phyloP scores from a whole-genome alignment of 2,888 invertebrate genomes.

The Sminthurinus aureus region DNA sequence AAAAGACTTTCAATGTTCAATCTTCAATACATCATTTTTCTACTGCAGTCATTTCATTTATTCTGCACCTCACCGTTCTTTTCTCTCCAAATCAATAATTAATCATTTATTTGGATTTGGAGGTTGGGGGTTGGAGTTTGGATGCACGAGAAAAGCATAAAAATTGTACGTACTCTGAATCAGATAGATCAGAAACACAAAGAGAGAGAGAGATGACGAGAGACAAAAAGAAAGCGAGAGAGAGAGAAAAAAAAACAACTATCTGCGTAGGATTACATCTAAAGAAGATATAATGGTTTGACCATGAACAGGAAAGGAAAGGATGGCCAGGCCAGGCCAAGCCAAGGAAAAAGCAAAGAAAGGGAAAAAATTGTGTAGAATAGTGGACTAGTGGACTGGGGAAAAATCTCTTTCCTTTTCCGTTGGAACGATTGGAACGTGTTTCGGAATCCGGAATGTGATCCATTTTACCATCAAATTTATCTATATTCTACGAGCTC shows the following conservation, averaged over 20 bases:
- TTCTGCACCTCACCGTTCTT: neutral
- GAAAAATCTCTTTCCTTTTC: too few species aligned
- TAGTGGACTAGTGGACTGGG: neutral
- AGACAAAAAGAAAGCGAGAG: neutral
- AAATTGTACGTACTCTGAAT: too few species aligned
- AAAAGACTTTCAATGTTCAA: neutral
- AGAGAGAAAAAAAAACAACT: neutral
- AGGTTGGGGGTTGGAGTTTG: neutral
- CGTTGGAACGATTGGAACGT: too few species aligned
- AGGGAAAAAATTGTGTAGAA: neutral
- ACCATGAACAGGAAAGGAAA: neutral
- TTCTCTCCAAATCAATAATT: constrained; percentile 15
- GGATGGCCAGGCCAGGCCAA: too few species aligned
- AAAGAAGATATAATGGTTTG: neutral
- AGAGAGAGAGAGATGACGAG: neutral
- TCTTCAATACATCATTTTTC: neutral
- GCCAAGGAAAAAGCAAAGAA: neutral
- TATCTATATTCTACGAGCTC: too few species aligned
- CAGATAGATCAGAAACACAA: too few species aligned
- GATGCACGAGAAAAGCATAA: too few species aligned
- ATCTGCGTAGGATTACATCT: neutral
- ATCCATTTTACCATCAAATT: too few species aligned
- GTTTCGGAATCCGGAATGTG: too few species aligned
- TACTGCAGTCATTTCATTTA: neutral
- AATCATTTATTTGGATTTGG: constrained; percentile 17